Evolutionary conservation across 2,888 invertebrate genomes (phyloP), one percentile per base, ranked within the genome.

Genomic region (Dryobota labecula): DNA sequence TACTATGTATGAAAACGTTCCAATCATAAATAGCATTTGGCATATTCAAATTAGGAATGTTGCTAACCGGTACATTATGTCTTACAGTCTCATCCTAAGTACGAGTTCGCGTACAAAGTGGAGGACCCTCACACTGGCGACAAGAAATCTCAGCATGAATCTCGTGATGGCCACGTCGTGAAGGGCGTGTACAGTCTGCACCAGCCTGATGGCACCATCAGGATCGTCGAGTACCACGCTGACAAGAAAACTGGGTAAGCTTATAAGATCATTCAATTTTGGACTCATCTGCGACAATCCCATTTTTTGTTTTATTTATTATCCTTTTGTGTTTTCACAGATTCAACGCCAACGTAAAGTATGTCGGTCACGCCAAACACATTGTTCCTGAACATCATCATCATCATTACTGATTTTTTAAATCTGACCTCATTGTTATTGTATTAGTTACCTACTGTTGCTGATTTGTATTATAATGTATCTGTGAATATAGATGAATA

Each of bases 101-200:
- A 90, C 70, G 87, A 87, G 65, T 95, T 92, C 84, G 92, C 90
- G 78, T 96, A 96, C 87, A 93, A 94, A 77, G 94, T 96, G 36
- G 85, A 90, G 82, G 96, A 96, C 85, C 92, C 92, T 15, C 94
- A 95, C 86, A 96, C 95, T 60, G 92, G 93, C 27, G 96, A 96
- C 89, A 84, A 89, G 82, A 94, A 95, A 84, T 87, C 85, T 73
- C 94, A 94, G 85, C 89, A 92, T 49, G 96, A 96, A 89, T 87
- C 91, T 76, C 92, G 94, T 70, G 94, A 96, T 90, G 97, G 96
- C 8, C 94, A 96, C 84, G 93, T 92, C 30, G 97, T 97, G 71
- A 94, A 95, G 84, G 97, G 97, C 30, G 83, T 95, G 84, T 97
- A 97, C 90, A 94, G 93, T 47, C 90, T 96, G 73, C 94, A 95